Evolutionary conservation across 2,888 invertebrate genomes (phyloP).

Genomic region (Alviniconcha strummeri): DNA sequence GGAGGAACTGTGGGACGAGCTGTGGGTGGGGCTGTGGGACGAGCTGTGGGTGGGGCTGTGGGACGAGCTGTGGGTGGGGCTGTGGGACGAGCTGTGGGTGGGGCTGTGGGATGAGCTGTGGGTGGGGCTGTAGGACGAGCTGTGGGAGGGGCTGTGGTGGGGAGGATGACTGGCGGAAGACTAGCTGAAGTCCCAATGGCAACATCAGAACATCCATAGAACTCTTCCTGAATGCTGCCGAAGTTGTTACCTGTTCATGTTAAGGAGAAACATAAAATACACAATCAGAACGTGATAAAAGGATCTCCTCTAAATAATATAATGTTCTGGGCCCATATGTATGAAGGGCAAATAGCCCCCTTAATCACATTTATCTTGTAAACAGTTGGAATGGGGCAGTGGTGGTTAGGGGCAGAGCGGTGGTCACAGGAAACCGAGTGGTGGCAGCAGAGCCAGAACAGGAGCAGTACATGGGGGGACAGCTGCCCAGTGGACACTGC

Average conservation of each 20-base stretch:
- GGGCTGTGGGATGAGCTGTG: background rate
- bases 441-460: background rate
- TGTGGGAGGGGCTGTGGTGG: background rate
- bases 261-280: conserved; percentile 3
- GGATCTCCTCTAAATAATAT: background rate
- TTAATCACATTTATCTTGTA: too few relatives aligned
- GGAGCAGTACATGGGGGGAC: conserved; percentile 24
- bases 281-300: background rate
- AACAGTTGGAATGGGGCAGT: background rate
- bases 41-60: background rate
- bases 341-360: too few relatives aligned
- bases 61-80: background rate
- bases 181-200: conserved; percentile 47
- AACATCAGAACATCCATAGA: conserved; percentile 64
- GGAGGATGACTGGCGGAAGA: background rate
- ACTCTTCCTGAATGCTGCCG: conserved; percentile 62
- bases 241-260: conserved; percentile 56
- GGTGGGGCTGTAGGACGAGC: background rate
- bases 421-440: background rate
- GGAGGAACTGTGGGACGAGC: background rate
- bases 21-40: background rate
- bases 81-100: background rate
- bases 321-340: too few relatives aligned
- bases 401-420: background rate
- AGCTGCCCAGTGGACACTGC: conserved; percentile 27